Base-by-base conservation (phyloP, 35 echinoderm and acorn worm genomes). In the Diadema setosum region DNA sequence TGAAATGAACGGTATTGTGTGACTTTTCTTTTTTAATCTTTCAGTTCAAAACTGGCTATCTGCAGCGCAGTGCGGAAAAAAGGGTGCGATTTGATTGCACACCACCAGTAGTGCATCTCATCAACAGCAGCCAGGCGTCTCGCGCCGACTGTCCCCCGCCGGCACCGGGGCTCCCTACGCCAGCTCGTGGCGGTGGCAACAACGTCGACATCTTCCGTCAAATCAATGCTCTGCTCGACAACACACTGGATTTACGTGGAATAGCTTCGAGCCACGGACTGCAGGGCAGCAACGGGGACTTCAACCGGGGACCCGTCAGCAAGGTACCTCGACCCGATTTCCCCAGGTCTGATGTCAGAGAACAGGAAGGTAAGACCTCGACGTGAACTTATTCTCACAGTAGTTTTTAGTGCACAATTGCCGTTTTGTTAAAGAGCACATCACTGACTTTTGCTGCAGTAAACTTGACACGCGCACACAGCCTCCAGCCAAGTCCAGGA, bases 171-270 rank as follows among this genome's bases (percentile, higher is more conserved):
- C 73, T 78, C 27, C 73, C 73, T 42, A 41, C 40, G 11, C 73
- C 73, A 4, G 39, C 9, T 44, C 73, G 40, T 35, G 37, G 39
- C 25, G 40, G 40, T 39, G 73, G 73, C 61, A 90, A 42, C 58
- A 90, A 90, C 81, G 64, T 57, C 41, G 88, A 90, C 25, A 65
- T 90, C 23, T 90, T 90, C 70, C 88, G 88, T n/a, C 80, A 90
- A 81, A 90, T 90, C 23, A 90, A 90, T 55, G 88, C 88, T 23
- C 41, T 90, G 42, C 43, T 90, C 43, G 88, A 90, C 31, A 90
- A 90, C 81, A 70, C 88, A 11, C 80, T 90, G 80, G 88, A 90
- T 90, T 46, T 90, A 46, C 43, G 55, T 46, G 81, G 80, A 46
- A 50, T 90, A 31, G 70, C 75, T 60, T 65, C 69, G 85, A 87